Evolutionary conservation across 2,797 vertebrate genomes (phyloP).

Genomic region (Peromyscus melanophrys): DNA sequence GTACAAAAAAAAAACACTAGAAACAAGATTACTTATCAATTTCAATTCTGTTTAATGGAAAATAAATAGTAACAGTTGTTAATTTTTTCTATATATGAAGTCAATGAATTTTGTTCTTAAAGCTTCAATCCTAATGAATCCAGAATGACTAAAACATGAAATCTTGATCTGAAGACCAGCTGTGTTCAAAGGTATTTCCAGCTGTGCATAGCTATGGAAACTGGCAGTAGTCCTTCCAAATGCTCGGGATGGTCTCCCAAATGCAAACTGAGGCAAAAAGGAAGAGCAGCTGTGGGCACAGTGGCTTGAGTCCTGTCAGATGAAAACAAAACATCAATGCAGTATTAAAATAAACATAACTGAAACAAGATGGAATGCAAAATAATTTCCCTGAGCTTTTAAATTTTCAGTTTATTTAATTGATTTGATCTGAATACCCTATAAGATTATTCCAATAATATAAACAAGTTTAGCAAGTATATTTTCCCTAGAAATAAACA

Average conservation of each 20-base stretch:
- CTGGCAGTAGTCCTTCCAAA: not conserved
- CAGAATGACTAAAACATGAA: too few species aligned
- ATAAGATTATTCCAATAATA: too few species aligned
- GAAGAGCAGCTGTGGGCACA: accelerated
- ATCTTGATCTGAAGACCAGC: not conserved
- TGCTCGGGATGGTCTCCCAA: too few species aligned
- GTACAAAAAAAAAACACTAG: too few species aligned
- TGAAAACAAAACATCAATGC: not conserved
- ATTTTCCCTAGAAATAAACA: not conserved
- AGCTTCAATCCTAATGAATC: too few species aligned
- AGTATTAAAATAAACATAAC: not conserved
- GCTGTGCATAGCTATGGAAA: not conserved
- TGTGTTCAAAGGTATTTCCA: constrained; percentile 16
- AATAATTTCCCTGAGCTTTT: not conserved
- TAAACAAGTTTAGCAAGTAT: not conserved
- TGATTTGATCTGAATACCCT: not conserved
- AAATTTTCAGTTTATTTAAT: not conserved
- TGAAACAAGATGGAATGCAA: not conserved
- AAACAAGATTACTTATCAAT: too few species aligned
- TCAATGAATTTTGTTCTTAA: too few species aligned
- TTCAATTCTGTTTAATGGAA: too few species aligned
- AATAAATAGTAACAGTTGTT: too few species aligned
- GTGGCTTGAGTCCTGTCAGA: not conserved
- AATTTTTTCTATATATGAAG: too few species aligned
- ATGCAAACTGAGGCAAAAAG: not conserved